Percentiles rank a stretch among this genome's conserved stretches.
These are phyloP conservation scores for Scaptomyza graminum DNA, from an alignment of 1,140 invertebrate species.

Conservation along the genomic window DNA sequence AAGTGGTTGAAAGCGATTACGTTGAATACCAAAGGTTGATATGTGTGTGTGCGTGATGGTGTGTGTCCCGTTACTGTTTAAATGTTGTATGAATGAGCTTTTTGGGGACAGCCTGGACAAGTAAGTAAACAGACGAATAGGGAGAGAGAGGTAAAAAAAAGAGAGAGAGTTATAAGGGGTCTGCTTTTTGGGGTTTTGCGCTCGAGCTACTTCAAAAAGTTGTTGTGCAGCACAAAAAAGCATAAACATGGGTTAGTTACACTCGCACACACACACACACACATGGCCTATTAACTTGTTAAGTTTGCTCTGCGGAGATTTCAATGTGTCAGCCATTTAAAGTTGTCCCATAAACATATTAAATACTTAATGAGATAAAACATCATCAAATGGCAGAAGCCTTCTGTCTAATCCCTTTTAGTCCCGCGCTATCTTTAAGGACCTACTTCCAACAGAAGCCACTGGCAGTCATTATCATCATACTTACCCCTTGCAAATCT, in stretches of 20 bases:
- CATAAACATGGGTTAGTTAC: slow-evolving; percentile 72
- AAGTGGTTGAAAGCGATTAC: slow-evolving; percentile 82
- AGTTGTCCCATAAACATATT: slow-evolving; percentile 33
- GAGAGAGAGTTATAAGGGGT: slow-evolving; percentile 59
- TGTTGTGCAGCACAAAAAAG: slow-evolving; percentile 40
- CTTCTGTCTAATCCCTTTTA: background rate
- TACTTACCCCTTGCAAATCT: slow-evolving; percentile 2
- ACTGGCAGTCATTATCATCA: background rate
- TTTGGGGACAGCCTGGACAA: slow-evolving; percentile 53
- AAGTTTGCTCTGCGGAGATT: background rate
- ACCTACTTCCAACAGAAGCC: background rate
- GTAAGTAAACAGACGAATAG: slow-evolving; percentile 28
- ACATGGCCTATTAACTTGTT: slow-evolving; percentile 62
- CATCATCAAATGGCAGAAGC: slow-evolving; percentile 20
- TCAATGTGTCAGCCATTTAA: slow-evolving; percentile 17
- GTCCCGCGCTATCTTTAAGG: background rate
- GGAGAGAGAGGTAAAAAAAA: background rate
- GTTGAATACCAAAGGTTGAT: slow-evolving; percentile 77
- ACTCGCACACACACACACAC: slow-evolving; percentile 18
- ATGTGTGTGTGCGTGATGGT: slow-evolving; percentile 27
- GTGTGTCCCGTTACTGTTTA: slow-evolving; percentile 61
- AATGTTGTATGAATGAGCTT: slow-evolving; percentile 79
- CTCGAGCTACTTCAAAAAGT: slow-evolving; percentile 36
- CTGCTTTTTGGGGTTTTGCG: slow-evolving; percentile 41
- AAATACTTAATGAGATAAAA: slow-evolving; percentile 32